Base-by-base conservation (phyloP, 1,140 invertebrate species). In the Brachionus rubens region DNA sequence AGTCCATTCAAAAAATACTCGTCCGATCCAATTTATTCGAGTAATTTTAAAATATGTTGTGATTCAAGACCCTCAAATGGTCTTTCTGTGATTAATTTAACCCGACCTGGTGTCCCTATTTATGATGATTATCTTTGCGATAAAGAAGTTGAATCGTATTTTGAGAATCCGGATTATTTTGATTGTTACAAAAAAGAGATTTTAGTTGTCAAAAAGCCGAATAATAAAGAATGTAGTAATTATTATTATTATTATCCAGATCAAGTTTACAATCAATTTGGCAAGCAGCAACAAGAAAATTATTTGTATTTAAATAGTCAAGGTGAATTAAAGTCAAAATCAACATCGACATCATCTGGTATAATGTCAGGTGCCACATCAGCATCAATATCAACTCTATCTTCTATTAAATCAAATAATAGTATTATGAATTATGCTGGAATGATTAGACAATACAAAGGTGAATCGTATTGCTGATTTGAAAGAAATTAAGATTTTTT, bases 71-170 rank as follows among this genome's bases (percentile, higher is more conserved):
- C 14, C 1, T 28, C n/a, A n/a, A n/a, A n/a, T n/a, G n/a, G 24
- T 10, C 14, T 33, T n/a, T 52, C 50, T 5, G 26, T 6, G 12
- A 24, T 36, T 10, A 36, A 21, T 28, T 7, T 21, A 6, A 16
- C 30, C 12, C 7, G 59, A 26, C 36, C 19, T 26, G n/a, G 10
- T 16, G 33, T 62, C 9, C 54, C 54, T 1, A 16, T 65, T 3
- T 65, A 65, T n/a, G 68, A 72, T 14, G 68, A 72, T 24, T 72
- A 72, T 54, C 21, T 72, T 10, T 72, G 68, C 14, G 68, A 72
- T 36, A 72, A 52, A 19, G 68, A 72, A 48, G 68, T 72, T 10
- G 68, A 72, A 28, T 50, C 46, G 0, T 72, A 72, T 33, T 72
- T 72, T 21, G 68, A 72, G 14, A 65, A 65, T 65, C 16, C 16